Evolutionary conservation across 2,888 invertebrate genomes (phyloP).

Genomic region (Tetropium fuscum): DNA sequence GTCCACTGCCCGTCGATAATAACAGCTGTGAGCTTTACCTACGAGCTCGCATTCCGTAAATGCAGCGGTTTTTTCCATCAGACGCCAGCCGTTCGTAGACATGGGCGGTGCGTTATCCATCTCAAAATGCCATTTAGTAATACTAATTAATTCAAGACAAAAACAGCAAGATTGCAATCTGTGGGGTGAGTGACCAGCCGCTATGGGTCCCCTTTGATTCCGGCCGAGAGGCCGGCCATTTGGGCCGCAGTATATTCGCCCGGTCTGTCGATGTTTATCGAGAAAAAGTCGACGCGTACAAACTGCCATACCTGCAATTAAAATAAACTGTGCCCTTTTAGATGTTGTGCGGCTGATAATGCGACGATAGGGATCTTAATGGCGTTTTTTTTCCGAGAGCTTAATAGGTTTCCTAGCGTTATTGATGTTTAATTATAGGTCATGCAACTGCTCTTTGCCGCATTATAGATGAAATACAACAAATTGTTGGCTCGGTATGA

Average conservation of each 20-base stretch:
- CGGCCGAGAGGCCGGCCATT: slow-evolving; percentile 2
- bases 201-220: slow-evolving; percentile 13
- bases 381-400: slow-evolving; percentile 9
- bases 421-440: slow-evolving; percentile 8
- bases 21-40: slow-evolving; percentile 18
- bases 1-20: slow-evolving; percentile 4
- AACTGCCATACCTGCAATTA: slow-evolving; percentile 22
- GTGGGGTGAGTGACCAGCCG: slow-evolving; percentile 23
- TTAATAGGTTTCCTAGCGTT: slow-evolving; percentile 8
- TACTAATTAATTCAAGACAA: slow-evolving; percentile 42
- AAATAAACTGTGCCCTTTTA: slow-evolving; percentile 25
- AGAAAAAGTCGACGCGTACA: slow-evolving; percentile 28
- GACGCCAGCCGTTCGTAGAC: slow-evolving; percentile 21
- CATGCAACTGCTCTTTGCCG: background rate
- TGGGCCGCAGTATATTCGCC: slow-evolving; percentile 9
- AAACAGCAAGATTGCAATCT: slow-evolving; percentile 38
- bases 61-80: slow-evolving; percentile 10
- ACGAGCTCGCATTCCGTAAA: slow-evolving; percentile 21
- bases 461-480: too few species aligned
- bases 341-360: background rate
- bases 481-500: too few species aligned
- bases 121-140: slow-evolving; percentile 38
- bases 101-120: slow-evolving; percentile 36
- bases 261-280: slow-evolving; percentile 23
- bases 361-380: slow-evolving; percentile 19